phyloP scores from a whole-genome alignment of 2,888 invertebrate genomes.

The Tetranychus truncatus region DNA sequence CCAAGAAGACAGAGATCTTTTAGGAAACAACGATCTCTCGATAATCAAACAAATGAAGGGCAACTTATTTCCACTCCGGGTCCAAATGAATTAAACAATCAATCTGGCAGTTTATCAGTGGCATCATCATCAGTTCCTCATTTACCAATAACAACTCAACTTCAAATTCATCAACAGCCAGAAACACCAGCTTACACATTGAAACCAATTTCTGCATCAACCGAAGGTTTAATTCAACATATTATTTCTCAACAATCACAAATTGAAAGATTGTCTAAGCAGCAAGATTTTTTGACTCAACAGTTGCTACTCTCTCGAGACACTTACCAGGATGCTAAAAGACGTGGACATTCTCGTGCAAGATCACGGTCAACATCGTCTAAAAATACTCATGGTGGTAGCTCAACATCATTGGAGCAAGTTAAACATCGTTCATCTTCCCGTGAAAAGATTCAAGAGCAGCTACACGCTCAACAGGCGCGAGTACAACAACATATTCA shows the following conservation, averaged over 20 bases:
- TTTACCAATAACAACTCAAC: neutral
- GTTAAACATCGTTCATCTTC: neutral
- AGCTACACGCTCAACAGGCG: slow-evolving; percentile 2
- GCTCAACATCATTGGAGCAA: neutral
- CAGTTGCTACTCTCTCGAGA: neutral
- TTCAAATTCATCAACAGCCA: neutral
- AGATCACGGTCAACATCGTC: neutral
- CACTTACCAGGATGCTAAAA: neutral
- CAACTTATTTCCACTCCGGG: neutral
- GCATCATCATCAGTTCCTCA: neutral
- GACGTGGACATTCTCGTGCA: neutral
- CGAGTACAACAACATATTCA: slow-evolving; percentile 11
- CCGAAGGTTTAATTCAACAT: slow-evolving; percentile 4
- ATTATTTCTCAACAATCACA: neutral
- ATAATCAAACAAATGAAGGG: neutral
- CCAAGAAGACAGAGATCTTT: neutral
- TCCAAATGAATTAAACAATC: neutral
- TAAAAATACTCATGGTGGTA: neutral
- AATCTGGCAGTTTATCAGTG: neutral
- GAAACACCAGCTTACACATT: neutral
- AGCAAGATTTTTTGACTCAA: neutral
- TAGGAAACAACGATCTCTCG: neutral
- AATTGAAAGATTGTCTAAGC: neutral
- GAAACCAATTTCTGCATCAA: slow-evolving; percentile 1
- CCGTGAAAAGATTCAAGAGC: slow-evolving; percentile 8